These are phyloP conservation scores for Aquatica leii DNA, from an alignment of 2,888 invertebrate species.

Conservation along the genomic window DNA sequence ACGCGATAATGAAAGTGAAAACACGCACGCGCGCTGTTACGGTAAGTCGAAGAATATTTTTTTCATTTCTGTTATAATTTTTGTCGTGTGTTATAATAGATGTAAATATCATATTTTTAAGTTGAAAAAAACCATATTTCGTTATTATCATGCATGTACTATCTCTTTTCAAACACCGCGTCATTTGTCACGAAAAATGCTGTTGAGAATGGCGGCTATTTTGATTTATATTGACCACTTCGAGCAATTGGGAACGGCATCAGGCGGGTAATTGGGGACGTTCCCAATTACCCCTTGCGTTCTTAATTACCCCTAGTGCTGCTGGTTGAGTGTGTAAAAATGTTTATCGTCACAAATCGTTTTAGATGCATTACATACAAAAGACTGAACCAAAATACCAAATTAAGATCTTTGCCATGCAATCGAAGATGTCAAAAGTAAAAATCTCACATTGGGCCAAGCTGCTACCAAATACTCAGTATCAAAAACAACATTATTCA, in stretches of 20 bases:
- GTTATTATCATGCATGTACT: too few species aligned
- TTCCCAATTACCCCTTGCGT: too few species aligned
- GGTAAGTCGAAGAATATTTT: not conserved
- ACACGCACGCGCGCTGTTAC: not conserved
- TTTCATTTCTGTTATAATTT: not conserved
- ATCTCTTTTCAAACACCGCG: not conserved
- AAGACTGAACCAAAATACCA: conserved; percentile 2
- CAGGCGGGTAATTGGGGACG: too few species aligned
- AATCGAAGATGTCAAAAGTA: conserved; percentile 10
- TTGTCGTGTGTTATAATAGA: not conserved
- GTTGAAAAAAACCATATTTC: not conserved
- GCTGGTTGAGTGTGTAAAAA: too few species aligned
- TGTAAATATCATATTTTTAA: not conserved
- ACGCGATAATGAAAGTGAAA: not conserved
- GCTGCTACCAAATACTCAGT: not conserved
- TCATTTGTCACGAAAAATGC: not conserved
- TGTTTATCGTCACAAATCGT: not conserved
- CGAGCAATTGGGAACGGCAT: too few species aligned
- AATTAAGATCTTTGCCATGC: conserved; percentile 12
- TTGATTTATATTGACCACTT: too few species aligned
- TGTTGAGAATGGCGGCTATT: not conserved
- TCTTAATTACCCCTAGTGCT: too few species aligned
- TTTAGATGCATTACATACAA: conserved; percentile 7
- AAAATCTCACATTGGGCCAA: conserved; percentile 2
- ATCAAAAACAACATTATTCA: too few species aligned